phyloP scores from a whole-genome alignment of 2,113 vertebrate species.

The Entomyzon cyanotis region DNA sequence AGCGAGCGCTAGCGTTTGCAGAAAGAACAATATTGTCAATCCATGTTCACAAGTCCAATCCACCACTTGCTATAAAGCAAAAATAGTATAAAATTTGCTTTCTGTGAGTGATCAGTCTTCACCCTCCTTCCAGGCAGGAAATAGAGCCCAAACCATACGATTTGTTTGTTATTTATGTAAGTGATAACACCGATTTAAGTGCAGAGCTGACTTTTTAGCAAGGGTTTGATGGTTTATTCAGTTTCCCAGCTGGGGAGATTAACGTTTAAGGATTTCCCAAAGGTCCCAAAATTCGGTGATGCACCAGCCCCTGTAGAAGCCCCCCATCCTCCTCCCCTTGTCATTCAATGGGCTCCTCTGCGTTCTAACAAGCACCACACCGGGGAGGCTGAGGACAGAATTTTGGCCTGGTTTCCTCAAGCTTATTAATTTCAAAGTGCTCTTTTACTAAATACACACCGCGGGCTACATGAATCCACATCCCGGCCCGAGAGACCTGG shows the following conservation, averaged over 20 bases:
- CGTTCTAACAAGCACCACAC: not conserved
- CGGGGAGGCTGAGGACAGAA: conserved; percentile 22
- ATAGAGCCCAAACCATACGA: not conserved
- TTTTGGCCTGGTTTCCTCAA: conserved; percentile 9
- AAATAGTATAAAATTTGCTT: conserved; percentile 22
- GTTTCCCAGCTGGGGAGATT: not conserved
- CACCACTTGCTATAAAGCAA: conserved; percentile 16
- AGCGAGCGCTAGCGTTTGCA: conserved; percentile 49
- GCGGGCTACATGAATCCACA: not conserved
- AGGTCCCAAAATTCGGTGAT: not conserved
- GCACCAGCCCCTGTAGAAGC: not conserved
- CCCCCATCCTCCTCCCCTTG: not conserved
- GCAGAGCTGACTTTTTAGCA: not conserved
- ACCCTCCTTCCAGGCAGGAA: conserved; percentile 64
- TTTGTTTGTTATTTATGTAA: conserved; percentile 41
- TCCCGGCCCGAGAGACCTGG: not conserved
- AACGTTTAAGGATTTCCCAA: not conserved
- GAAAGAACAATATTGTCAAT: conserved; percentile 66
- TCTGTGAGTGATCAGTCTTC: conserved; percentile 64
- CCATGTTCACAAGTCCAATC: conserved; percentile 10
- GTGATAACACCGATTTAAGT: conserved; percentile 4
- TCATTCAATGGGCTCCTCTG: not conserved
- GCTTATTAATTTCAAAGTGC: conserved; percentile 49
- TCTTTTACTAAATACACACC: conserved; percentile 38
- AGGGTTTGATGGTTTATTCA: not conserved